Evolutionary conservation across 1,140 invertebrate species (phyloP).

Genomic region (Anastrepha ludens): DNA sequence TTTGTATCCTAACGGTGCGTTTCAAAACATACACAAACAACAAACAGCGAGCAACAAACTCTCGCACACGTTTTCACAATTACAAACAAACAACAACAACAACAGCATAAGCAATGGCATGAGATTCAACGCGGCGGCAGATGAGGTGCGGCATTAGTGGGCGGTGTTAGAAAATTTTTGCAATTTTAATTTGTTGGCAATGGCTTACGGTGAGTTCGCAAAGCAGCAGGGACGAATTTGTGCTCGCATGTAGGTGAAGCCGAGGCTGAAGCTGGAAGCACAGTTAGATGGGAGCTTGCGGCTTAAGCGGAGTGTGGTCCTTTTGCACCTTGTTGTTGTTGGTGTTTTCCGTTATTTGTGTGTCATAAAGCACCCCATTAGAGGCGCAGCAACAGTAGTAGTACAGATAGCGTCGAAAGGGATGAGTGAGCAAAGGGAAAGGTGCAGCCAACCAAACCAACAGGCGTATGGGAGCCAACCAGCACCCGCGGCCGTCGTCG

Average conservation of each 20-base stretch:
- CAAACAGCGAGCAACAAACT: background rate
- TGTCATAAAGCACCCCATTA: constrained; percentile 73
- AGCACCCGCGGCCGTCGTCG: background rate
- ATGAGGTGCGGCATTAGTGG: constrained; percentile 67
- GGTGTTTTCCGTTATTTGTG: constrained; percentile 57
- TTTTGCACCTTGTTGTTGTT: background rate
- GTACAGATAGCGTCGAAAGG: constrained; percentile 55
- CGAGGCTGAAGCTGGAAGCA: background rate
- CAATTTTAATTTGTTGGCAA: constrained; percentile 54
- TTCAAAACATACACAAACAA: background rate
- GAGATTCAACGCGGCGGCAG: background rate
- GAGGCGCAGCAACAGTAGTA: constrained; percentile 58
- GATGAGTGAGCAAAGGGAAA: constrained; percentile 26
- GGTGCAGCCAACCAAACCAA: background rate
- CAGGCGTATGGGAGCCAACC: background rate
- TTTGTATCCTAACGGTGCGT: no score
- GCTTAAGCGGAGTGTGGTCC: background rate
- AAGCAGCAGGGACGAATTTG: constrained; percentile 42
- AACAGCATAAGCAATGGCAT: background rate
- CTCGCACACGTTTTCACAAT: constrained; percentile 23
- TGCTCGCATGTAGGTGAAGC: background rate
- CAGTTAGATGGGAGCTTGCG: background rate
- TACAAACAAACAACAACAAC: constrained; percentile 15
- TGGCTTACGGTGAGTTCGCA: constrained; percentile 9
- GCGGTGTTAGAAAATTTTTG: constrained; percentile 70